Evolutionary conservation across 2,888 invertebrate genomes (phyloP).

Genomic region (Spodoptera picta): DNA sequence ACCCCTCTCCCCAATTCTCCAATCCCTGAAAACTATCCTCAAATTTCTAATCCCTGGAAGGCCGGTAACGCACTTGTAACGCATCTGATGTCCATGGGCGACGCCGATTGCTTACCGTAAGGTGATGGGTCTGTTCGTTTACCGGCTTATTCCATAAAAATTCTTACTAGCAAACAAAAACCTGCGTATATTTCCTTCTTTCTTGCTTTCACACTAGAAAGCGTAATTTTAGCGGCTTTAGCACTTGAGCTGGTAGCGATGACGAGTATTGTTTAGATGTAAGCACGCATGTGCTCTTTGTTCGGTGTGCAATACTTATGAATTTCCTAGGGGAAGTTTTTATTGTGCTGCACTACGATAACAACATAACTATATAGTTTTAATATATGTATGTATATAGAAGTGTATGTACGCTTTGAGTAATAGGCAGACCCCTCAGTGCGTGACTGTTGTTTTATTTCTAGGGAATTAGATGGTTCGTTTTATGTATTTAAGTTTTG

Average conservation of each 20-base stretch:
- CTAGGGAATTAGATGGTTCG: slow-evolving; percentile 2
- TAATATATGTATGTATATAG: slow-evolving; percentile 40
- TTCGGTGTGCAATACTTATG: slow-evolving; percentile 82
- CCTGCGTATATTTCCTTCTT: neutral
- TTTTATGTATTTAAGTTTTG: too few species aligned
- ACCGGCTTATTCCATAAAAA: too few species aligned
- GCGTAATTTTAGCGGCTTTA: slow-evolving; percentile 75
- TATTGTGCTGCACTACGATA: slow-evolving; percentile 73
- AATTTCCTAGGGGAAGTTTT: slow-evolving; percentile 81
- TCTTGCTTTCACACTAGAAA: too few species aligned
- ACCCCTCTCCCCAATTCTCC: too few species aligned
- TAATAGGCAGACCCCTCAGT: slow-evolving; percentile 18
- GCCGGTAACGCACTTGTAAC: too few species aligned
- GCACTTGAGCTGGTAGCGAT: slow-evolving; percentile 79
- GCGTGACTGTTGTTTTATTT: slow-evolving; percentile 28
- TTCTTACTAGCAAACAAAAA: neutral
- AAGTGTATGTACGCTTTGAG: slow-evolving; percentile 11
- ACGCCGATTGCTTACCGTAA: too few species aligned
- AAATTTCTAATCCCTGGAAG: too few species aligned
- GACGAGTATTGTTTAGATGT: slow-evolving; percentile 83
- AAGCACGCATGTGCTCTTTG: slow-evolving; percentile 83
- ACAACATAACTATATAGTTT: slow-evolving; percentile 69
- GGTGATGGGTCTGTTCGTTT: too few species aligned
- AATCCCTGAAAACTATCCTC: too few species aligned
- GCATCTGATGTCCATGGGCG: too few species aligned